Percentiles rank a stretch among this genome's conserved stretches.
These are phyloP conservation scores for Myotis findleyi DNA, from an alignment of 2,797 vertebrate genomes.

Conservation along the genomic window DNA sequence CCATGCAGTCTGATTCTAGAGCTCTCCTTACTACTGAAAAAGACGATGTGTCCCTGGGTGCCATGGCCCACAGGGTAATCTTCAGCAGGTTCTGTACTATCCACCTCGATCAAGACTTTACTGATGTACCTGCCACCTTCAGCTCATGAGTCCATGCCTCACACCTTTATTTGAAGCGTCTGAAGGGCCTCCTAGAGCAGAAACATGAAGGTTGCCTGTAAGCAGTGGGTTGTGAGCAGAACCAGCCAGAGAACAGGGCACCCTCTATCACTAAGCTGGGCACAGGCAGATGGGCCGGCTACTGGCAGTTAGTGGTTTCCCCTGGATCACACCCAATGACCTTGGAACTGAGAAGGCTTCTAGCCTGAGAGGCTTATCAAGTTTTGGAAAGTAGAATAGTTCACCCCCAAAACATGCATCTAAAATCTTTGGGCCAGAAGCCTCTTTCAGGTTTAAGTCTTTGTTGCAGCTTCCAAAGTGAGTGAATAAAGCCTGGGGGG, in stretches of 20 bases:
- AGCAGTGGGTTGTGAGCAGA: neutral
- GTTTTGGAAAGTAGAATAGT: neutral
- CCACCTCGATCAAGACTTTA: neutral
- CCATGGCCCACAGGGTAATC: neutral
- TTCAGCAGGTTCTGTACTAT: neutral
- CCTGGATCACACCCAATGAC: neutral
- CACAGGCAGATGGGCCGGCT: neutral
- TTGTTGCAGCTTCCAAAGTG: neutral
- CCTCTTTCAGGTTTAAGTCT: neutral
- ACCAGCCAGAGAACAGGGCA: neutral
- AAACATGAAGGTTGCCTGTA: neutral
- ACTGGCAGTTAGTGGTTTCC: neutral
- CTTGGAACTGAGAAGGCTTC: neutral
- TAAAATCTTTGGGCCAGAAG: conserved; percentile 1
- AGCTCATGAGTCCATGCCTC: neutral
- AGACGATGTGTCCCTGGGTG: neutral
- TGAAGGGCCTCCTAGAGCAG: neutral
- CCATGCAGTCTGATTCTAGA: neutral
- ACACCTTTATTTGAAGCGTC: neutral
- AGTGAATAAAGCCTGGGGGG: conserved; percentile 40
- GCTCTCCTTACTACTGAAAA: neutral
- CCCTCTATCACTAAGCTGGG: neutral
- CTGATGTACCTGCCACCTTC: neutral
- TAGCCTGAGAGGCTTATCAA: neutral
- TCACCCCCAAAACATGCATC: neutral